These are phyloP conservation scores for Pocillopora damicornis DNA, from an alignment of 64 coral and sea anemone genomes.

Conservation along the genomic window DNA sequence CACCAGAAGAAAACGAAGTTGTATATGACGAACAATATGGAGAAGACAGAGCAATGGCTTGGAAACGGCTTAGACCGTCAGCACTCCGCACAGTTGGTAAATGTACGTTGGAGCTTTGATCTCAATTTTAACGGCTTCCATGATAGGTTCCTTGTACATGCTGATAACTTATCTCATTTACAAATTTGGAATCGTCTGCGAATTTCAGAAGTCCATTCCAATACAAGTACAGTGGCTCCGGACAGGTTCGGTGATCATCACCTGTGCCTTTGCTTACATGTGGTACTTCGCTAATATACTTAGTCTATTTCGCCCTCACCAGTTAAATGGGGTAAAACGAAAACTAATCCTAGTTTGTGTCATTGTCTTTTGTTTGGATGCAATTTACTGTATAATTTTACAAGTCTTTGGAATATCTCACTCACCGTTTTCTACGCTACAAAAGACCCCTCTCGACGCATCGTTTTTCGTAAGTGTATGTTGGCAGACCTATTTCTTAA, in stretches of 20 bases:
- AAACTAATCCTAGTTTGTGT: not conserved
- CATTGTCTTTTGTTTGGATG: not conserved
- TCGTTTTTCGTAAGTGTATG: not conserved
- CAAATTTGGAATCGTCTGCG: not conserved
- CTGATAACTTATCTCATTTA: not conserved
- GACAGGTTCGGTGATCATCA: not conserved
- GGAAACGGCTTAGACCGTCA: constrained; percentile 1
- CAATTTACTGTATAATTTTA: not conserved
- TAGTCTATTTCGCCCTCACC: not conserved
- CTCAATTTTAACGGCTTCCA: not conserved
- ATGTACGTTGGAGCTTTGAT: not conserved
- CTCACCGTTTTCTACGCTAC: not conserved
- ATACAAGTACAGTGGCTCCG: not conserved
- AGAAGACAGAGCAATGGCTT: not conserved
- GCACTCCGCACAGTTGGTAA: not conserved
- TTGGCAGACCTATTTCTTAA: not conserved
- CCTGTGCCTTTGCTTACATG: not conserved
- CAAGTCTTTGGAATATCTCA: not conserved
- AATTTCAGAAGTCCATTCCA: not conserved
- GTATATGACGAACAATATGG: not conserved
- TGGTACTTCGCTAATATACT: not conserved
- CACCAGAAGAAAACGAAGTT: not conserved
- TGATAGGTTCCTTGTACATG: not conserved
- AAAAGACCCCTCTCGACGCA: not conserved
- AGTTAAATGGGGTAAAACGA: not conserved